These are phyloP conservation scores for Vipera latastei DNA, from an alignment of 2,797 vertebrate species.

Conservation along the genomic window DNA sequence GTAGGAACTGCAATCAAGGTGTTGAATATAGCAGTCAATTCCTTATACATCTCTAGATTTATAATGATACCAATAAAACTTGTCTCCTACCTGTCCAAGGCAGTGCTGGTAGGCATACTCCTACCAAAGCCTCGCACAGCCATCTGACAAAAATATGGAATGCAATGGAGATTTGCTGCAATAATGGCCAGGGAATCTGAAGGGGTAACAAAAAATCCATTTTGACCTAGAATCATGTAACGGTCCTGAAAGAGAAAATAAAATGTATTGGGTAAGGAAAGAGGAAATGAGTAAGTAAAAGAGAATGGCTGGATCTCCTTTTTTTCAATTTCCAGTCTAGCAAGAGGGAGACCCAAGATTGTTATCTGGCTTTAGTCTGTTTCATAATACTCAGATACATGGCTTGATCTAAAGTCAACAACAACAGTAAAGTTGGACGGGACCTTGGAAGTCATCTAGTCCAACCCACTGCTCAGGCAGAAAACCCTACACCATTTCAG, in stretches of 20 bases:
- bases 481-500: no score
- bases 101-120: conserved; percentile 95
- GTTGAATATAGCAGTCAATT: not conserved
- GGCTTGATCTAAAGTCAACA: not conserved
- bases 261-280: conserved; percentile 1
- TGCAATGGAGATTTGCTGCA: conserved; percentile 90
- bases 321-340: not conserved
- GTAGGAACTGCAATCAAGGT: not conserved
- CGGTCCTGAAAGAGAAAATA: conserved; percentile 81
- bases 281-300: not conserved
- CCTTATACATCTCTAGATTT: not conserved
- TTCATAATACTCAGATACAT: not conserved
- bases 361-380: conserved; percentile 13
- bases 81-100: conserved; percentile 86
- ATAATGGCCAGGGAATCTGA: conserved; percentile 96
- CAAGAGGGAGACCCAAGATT: conserved; percentile 25
- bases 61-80: not conserved
- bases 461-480: no score
- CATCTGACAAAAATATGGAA: conserved; percentile 92
- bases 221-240: conserved; percentile 96
- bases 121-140: conserved; percentile 91
- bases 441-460: no score
- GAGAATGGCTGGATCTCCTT: not conserved
- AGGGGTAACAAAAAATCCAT: conserved; percentile 94
- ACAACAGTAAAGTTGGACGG: no score